Evolutionary conservation across 2,797 vertebrate species (phyloP).

Genomic region (Cephalopachus bancanus): DNA sequence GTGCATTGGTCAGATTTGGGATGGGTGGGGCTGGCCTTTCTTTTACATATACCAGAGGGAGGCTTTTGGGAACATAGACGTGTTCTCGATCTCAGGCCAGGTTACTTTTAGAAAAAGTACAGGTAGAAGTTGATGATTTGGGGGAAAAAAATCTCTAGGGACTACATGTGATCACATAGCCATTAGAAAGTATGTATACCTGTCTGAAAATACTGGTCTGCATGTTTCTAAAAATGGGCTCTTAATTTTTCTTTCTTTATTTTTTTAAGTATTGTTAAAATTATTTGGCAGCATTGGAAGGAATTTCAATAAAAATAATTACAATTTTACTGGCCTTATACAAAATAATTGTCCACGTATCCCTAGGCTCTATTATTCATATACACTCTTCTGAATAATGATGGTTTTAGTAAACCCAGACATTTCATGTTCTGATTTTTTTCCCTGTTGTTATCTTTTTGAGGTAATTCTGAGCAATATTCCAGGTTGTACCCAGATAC

Average conservation of each 20-base stretch:
- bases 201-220: background rate
- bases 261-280: background rate
- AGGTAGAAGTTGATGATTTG: background rate
- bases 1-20: background rate
- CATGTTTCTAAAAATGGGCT: background rate
- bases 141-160: background rate
- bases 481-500: background rate
- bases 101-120: constrained; percentile 6
- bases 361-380: background rate
- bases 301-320: background rate
- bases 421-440: background rate
- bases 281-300: background rate
- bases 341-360: background rate
- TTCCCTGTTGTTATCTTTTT: background rate
- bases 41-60: background rate
- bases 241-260: background rate
- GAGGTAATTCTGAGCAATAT: background rate
- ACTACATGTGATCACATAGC: background rate
- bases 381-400: accelerated
- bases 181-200: background rate
- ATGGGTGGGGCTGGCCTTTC: background rate
- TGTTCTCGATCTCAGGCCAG: background rate
- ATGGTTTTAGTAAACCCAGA: background rate
- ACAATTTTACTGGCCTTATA: background rate
- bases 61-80: background rate